phyloP scores from a whole-genome alignment of 2,888 invertebrate genomes.

The Desoria tigrina region DNA sequence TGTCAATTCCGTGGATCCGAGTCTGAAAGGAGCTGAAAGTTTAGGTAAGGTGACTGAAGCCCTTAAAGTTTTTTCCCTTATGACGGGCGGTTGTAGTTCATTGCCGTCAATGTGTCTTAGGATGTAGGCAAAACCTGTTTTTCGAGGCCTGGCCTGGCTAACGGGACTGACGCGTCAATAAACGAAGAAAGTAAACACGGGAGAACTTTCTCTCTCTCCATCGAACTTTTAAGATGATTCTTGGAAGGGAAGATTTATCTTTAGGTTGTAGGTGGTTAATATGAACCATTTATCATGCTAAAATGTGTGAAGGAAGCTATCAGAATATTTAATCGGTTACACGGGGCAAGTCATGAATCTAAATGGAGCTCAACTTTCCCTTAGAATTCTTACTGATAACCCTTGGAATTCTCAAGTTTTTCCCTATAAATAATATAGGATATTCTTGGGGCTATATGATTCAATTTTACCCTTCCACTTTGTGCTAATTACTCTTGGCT shows the following conservation, averaged over 20 bases:
- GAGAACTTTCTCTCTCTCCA: neutral
- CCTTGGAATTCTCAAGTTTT: neutral
- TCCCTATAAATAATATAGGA: neutral
- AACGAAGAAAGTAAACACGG: conserved; percentile 4
- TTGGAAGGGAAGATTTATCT: neutral
- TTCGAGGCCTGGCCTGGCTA: too few species aligned
- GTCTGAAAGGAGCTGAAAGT: conserved; percentile 49
- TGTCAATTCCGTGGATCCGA: conserved; percentile 49
- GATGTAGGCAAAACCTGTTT: too few species aligned
- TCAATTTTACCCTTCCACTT: too few species aligned
- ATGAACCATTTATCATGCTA: conserved; percentile 17
- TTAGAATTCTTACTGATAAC: neutral
- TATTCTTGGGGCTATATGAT: neutral
- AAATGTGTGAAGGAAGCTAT: conserved; percentile 17
- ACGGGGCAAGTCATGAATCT: conserved; percentile 13
- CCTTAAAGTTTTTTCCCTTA: conserved; percentile 18
- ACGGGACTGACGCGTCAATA: neutral
- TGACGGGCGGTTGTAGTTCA: neutral
- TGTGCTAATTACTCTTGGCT: too few species aligned
- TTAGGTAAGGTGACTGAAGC: conserved; percentile 46
- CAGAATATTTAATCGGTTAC: conserved; percentile 14
- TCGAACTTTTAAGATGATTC: too few species aligned
- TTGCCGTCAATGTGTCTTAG: neutral
- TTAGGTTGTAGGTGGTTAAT: conserved; percentile 8
- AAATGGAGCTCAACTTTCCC: conserved; percentile 3